Conservation (phyloP, 2,113 vertebrate species). For the Candoia aspera region DNA sequence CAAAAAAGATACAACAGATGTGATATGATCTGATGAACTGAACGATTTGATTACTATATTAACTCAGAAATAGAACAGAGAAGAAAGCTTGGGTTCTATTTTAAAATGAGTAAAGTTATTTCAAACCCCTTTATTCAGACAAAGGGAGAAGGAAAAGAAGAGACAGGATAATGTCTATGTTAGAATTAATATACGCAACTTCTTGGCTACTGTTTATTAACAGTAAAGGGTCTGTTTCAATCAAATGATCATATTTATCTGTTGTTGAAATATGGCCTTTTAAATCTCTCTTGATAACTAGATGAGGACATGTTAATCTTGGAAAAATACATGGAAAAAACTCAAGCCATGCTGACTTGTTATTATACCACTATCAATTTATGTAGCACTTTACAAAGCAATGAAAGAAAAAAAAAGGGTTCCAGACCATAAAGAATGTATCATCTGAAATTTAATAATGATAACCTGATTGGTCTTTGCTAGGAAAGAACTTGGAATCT, state of each 20-base stretch:
- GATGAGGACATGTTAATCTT: neutral
- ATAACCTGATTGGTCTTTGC: neutral
- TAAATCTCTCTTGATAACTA: neutral
- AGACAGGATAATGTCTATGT: neutral
- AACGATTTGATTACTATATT: neutral
- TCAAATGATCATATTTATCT: neutral
- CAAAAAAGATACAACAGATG: neutral
- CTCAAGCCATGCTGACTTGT: neutral
- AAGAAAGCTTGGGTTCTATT: neutral
- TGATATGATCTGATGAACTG: neutral
- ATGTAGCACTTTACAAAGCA: neutral
- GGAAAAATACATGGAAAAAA: neutral
- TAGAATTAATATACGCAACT: neutral
- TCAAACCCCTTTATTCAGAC: constrained; percentile 1
- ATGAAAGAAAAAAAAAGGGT: neutral
- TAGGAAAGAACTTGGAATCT: neutral
- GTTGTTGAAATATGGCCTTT: neutral
- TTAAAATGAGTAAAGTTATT: constrained; percentile 21
- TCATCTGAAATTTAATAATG: neutral
- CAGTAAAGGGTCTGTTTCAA: neutral
- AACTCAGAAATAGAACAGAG: neutral
- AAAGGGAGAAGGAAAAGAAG: constrained; percentile 15
- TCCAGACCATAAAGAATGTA: neutral
- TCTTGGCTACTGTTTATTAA: neutral
- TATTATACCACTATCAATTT: neutral